Evolutionary conservation across 2,113 vertebrate genomes (phyloP), one percentile per base, ranked within the genome.

Genomic region (Anarhynchus alexandrinus): DNA sequence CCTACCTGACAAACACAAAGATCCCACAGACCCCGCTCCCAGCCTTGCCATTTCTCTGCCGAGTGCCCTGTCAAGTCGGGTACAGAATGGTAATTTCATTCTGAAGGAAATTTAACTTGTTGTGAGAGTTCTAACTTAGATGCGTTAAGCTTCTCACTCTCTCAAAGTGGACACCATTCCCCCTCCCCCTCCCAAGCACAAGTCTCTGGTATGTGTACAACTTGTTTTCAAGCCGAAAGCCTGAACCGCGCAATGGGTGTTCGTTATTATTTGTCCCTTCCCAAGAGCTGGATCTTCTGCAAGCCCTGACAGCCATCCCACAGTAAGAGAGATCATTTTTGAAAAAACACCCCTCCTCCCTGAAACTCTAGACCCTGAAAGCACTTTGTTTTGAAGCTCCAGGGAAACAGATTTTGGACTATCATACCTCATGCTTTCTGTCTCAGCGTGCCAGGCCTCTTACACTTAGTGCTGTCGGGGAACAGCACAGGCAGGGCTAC

Each of bases 181-280:
- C 5, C 7, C 14, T 16, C 55, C 5, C 32, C 12, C 19, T 43
- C 12, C 40, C 40, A 42, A 32, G n/a, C 23, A 19, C 30, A 89
- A 70, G 20, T 16, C 9, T 62, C 77, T 52, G 32, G 25, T 58
- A 64, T 1, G 1, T 0, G 0, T 27, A 29, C 9, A 70, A 19
- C 30, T 34, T 65, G 27, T 59, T 64, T 89, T 57, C 29, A 51
- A 45, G n/a, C 38, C 74, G 42, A 40, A 86, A 73, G 32, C 8
- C 27, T 67, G 32, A 89, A 54, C 47, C 16, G 29, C 13, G 11
- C 17, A 29, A 71, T 7, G 5, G 7, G 5, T 9, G 9, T 30
- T 83, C 17, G 7, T 55, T 43, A 19, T 71, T 92, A 18, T 82
- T 79, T 38, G 32, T 64, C 30, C 52, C 5, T 54, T 93, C 29